Evolutionary conservation across 2,797 vertebrate species (phyloP).

Genomic region (Neostethus bicornis): DNA sequence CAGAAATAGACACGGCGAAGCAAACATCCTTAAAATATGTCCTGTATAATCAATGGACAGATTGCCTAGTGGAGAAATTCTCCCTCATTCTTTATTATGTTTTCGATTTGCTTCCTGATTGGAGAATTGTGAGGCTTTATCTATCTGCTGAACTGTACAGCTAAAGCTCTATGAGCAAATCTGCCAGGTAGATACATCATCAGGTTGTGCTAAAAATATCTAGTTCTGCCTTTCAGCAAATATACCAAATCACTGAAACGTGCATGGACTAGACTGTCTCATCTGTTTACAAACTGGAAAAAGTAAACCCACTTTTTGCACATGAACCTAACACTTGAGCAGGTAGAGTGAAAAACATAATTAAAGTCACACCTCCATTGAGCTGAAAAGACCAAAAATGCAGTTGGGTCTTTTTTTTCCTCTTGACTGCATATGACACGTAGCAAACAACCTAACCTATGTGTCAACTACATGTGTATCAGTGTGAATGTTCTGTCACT

Average conservation of each 20-base stretch:
- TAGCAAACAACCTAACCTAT: conserved; percentile 3
- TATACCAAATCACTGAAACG: conserved; percentile 2
- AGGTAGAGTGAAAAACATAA: conserved; percentile 20
- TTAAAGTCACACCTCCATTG: conserved; percentile 22
- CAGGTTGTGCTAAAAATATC: conserved; percentile 53
- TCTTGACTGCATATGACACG: not conserved
- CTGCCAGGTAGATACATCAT: conserved; percentile 53
- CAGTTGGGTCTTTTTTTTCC: conserved; percentile 3
- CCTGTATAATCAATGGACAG: conserved; percentile 7
- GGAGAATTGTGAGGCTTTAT: conserved; percentile 27
- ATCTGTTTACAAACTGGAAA: not conserved
- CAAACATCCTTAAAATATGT: conserved; percentile 1
- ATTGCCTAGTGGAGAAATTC: conserved; percentile 23
- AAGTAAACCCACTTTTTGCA: conserved; percentile 8
- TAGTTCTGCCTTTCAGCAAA: conserved; percentile 15
- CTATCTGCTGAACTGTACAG: conserved; percentile 37
- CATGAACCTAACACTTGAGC: conserved; percentile 1
- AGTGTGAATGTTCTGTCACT: conserved; percentile 17
- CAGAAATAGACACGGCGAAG: not conserved
- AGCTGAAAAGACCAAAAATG: conserved; percentile 12
- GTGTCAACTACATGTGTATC: conserved; percentile 34
- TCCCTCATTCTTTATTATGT: not conserved
- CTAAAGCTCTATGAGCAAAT: conserved; percentile 47
- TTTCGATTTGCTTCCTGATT: conserved; percentile 35
- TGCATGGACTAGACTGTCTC: not conserved